Evolutionary conservation across 2,888 invertebrate genomes (phyloP).

Genomic region (Lasioglossum marginatum): DNA sequence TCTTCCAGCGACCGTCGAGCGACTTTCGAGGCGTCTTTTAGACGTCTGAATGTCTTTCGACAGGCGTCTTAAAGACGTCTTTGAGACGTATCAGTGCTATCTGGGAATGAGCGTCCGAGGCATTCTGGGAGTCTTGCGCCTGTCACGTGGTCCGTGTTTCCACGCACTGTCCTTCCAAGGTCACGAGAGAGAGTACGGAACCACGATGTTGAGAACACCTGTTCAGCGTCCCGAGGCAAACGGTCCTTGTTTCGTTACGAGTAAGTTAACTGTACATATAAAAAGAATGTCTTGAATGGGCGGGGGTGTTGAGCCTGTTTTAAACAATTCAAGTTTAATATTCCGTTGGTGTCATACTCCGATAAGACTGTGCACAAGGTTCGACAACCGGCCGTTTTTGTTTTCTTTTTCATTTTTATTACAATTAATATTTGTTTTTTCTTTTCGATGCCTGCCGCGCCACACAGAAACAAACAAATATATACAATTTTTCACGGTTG

Average conservation of each 20-base stretch:
- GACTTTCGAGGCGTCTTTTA: no score
- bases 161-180: no score
- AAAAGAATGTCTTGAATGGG: background rate
- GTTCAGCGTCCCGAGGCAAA: conserved; percentile 4
- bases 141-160: no score
- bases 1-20: no score
- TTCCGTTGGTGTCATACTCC: conserved; percentile 33
- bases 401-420: background rate
- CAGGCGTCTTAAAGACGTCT: no score
- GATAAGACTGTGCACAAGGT: conserved; percentile 46
- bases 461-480: background rate
- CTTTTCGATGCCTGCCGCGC: background rate
- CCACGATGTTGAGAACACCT: background rate
- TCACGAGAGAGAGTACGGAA: no score
- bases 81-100: no score
- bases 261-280: conserved; percentile 51
- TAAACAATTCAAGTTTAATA: conserved; percentile 20
- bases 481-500: conserved; percentile 24
- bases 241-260: conserved; percentile 30
- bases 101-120: no score
- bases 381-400: conserved; percentile 16
- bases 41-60: no score
- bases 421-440: background rate
- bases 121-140: no score
- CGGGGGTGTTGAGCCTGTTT: conserved; percentile 37